Conservation (phyloP, 2,888 invertebrate species). For the Phytoseiulus persimilis region DNA sequence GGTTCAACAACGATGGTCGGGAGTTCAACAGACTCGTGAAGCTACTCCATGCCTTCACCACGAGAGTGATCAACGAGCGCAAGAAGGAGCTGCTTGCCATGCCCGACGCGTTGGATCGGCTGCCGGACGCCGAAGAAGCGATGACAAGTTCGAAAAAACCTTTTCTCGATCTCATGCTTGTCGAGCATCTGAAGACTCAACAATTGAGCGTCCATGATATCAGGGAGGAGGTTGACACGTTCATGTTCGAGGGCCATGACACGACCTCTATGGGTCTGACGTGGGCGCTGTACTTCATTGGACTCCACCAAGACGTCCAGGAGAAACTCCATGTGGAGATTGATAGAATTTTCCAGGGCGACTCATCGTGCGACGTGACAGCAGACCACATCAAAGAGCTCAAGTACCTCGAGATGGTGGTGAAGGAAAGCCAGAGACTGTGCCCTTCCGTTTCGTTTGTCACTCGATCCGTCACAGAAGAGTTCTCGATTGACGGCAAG, state of each 20-base stretch:
- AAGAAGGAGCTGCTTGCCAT: neutral
- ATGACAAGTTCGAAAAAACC: neutral
- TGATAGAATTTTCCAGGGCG: conserved; percentile 40
- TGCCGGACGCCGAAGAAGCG: neutral
- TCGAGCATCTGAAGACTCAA: conserved; percentile 16
- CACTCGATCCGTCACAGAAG: conserved; percentile 48
- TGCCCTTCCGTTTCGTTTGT: conserved; percentile 50
- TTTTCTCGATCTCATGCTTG: conserved; percentile 24
- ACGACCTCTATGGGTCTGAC: conserved; percentile 45
- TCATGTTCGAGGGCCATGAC: conserved; percentile 47
- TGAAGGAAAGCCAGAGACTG: conserved; percentile 50
- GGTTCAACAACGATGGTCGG: neutral
- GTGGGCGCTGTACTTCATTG: conserved; percentile 45
- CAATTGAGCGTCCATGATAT: conserved; percentile 45
- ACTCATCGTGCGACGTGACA: neutral
- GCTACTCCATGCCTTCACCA: neutral
- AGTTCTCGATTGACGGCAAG: conserved; percentile 42
- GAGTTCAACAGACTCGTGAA: neutral
- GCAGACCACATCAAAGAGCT: conserved; percentile 46
- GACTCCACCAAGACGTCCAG: conserved; percentile 44
- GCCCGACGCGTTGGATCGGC: neutral
- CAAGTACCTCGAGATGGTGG: conserved; percentile 50
- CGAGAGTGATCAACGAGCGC: neutral
- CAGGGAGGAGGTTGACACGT: conserved; percentile 51
- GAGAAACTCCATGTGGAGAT: conserved; percentile 42